These are phyloP conservation scores for Rhagoletis zephyria DNA, from an alignment of 1,140 invertebrate species.

Conservation along the genomic window DNA sequence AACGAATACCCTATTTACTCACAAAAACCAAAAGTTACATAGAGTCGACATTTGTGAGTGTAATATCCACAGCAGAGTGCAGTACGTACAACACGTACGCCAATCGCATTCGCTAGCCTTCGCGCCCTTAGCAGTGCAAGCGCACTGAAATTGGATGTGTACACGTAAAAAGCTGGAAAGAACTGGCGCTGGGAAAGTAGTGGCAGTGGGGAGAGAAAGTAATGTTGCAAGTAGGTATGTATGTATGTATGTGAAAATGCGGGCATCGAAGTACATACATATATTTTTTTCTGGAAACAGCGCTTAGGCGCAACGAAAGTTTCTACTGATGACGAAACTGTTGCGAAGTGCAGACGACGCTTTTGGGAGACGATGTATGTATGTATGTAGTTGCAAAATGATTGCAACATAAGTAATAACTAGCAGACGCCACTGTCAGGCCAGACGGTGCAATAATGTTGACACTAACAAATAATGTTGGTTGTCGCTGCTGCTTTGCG, in stretches of 20 bases:
- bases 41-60: background rate
- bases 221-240: background rate
- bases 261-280: background rate
- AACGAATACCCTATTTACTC: background rate
- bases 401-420: background rate
- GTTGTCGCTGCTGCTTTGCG: background rate
- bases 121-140: background rate
- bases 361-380: background rate
- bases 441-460: background rate
- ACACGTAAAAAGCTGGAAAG: background rate
- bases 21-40: background rate
- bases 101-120: constrained; percentile 19
- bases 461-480: background rate
- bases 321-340: background rate
- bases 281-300: background rate
- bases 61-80: background rate
- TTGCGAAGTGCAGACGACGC: background rate
- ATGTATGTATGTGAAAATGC: background rate
- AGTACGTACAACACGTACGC: constrained; percentile 21
- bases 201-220: background rate
- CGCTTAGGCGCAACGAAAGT: background rate
- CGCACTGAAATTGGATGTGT: background rate
- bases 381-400: too few relatives aligned
- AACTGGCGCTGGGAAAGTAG: background rate
- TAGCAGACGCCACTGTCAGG: background rate